Base-by-base conservation (phyloP, 2,113 vertebrate species). In the Glaucidium brasilianum region DNA sequence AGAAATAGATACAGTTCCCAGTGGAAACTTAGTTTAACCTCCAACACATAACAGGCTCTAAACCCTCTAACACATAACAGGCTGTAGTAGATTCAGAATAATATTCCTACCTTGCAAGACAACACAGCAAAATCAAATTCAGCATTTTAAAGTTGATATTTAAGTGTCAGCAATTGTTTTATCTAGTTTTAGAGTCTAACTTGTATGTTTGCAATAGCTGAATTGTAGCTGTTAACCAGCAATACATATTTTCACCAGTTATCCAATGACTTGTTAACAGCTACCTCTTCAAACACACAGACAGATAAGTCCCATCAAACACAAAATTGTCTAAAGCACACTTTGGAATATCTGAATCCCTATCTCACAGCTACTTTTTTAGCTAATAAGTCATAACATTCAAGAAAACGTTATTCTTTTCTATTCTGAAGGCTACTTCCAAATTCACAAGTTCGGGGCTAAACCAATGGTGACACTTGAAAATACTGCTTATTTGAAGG, bases 381-480 rank as follows among this genome's bases (percentile, higher is more conserved):
- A 94, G 45, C 34, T 78, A 78, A 2, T 15, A 84, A 66, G 25
- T 32, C 85, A 0, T 10, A 93, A 30, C 9, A 79, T 7, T 5
- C 26, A 34, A 37, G 15, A 69, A 71, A n/a, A n/a, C n/a, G n/a
- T n/a, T n/a, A n/a, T n/a, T n/a, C n/a, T n/a, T n/a, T n/a, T n/a
- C n/a, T n/a, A n/a, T n/a, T n/a, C n/a, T n/a, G n/a, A n/a, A n/a
- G 17, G 15, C 50, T 23, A 43, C 37, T 47, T 55, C 37, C 47
- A 32, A 71, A 86, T 71, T 55, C 45, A 47, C 29, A 87, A 30
- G 43, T 39, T 68, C 50, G 43, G 43, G 35, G 16, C 49, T 72
- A 78, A 94, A 45, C 30, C 34, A 60, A 71, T 0, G 0, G 34
- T 22, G 47, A 81, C 15, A 29, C 30, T 32, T 0, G 5, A 41